A percentile compares a stretch with the other conserved stretches of the same genome.
Evolutionary conservation across 64 coral and sea anemone species (phyloP).

Genomic region (Trachythela sp.): DNA sequence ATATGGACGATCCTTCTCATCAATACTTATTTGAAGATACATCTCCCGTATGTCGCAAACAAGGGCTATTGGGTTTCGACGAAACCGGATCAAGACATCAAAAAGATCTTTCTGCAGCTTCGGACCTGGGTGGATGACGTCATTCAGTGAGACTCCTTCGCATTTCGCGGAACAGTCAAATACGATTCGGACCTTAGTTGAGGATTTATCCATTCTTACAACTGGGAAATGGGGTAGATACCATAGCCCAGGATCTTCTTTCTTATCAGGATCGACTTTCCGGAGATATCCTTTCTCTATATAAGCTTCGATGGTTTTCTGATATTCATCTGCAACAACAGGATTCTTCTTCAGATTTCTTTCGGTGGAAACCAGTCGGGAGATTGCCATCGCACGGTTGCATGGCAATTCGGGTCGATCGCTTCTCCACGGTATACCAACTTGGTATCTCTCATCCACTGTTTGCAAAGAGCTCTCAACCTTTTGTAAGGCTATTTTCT

Average conservation of each 20-base stretch:
- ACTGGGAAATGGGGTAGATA: constrained; percentile 34
- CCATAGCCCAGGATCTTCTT: background rate
- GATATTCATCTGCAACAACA: constrained; percentile 8
- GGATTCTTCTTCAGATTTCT: constrained; percentile 30
- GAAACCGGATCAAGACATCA: constrained; percentile 10
- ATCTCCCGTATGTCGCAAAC: constrained; percentile 47
- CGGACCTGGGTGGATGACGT: background rate
- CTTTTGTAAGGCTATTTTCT: constrained; percentile 25
- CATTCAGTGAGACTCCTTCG: background rate
- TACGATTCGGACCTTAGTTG: constrained; percentile 4
- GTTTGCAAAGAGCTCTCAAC: background rate
- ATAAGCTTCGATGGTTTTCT: background rate
- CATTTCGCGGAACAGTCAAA: background rate
- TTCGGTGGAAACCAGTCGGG: background rate
- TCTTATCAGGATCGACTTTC: constrained; percentile 5
- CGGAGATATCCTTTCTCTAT: constrained; percentile 13
- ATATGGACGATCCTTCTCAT: constrained; percentile 47
- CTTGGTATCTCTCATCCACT: constrained; percentile 24
- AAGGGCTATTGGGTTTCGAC: constrained; percentile 21
- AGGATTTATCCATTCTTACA: background rate
- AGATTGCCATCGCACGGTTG: constrained; percentile 20
- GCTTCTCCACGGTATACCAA: constrained; percentile 10
- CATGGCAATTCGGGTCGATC: background rate
- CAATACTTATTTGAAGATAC: constrained; percentile 63
- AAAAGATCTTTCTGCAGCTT: constrained; percentile 37